These are phyloP conservation scores for Hypotaenidia philippensis DNA, from an alignment of 2,797 vertebrate genomes.

Conservation along the genomic window DNA sequence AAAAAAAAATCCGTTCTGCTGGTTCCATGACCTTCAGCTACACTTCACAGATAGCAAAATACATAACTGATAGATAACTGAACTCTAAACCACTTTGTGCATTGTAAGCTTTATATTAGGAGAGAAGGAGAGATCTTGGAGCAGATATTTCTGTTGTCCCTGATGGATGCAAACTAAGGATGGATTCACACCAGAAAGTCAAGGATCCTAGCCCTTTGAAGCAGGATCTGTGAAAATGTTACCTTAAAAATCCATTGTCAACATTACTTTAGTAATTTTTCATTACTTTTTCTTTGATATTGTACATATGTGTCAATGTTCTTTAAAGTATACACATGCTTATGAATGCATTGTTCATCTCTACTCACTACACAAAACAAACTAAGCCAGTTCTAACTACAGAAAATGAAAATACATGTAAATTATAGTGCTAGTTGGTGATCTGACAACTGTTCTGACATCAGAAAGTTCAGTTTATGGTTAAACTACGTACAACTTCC, in stretches of 20 bases:
- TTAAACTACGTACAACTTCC: slow-evolving; percentile 34
- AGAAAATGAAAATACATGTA: not conserved
- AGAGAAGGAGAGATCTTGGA: not conserved
- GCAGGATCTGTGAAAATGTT: not conserved
- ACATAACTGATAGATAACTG: not conserved
- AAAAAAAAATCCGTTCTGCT: not conserved
- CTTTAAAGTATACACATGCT: not conserved
- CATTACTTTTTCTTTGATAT: not conserved
- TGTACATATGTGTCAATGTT: not conserved
- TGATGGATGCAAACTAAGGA: not conserved
- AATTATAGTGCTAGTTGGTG: slow-evolving; percentile 7
- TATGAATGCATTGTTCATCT: not conserved
- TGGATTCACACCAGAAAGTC: not conserved
- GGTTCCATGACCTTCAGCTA: not conserved
- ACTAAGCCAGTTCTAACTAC: not conserved
- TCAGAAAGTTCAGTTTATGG: slow-evolving; percentile 21
- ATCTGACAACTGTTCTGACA: not conserved
- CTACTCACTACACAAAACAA: not conserved
- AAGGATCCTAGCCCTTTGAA: not conserved
- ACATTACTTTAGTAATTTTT: not conserved
- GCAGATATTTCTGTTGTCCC: not conserved
- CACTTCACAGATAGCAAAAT: not conserved
- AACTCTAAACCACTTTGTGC: not conserved
- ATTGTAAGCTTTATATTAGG: not conserved
- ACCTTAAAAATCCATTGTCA: not conserved